Conservation (phyloP, 2,888 invertebrate species). For the Petrophora chlorosata region DNA sequence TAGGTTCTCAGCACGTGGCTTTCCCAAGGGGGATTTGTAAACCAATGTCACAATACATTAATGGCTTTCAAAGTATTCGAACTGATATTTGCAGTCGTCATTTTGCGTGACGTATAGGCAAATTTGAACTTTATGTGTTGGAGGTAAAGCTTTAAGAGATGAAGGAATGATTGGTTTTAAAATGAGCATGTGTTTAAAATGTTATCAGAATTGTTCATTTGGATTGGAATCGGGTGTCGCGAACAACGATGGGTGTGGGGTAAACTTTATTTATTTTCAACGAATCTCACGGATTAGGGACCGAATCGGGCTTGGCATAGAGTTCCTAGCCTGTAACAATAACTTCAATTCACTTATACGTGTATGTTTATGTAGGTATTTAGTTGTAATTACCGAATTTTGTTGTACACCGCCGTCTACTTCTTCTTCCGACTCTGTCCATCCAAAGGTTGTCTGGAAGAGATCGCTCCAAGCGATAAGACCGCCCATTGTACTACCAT, state of each 20-base stretch:
- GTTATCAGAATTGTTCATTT: constrained; percentile 37
- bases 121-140: constrained; percentile 7
- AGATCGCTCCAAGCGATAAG: no score
- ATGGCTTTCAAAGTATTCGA: constrained; percentile 21
- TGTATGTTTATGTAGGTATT: no score
- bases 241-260: constrained; percentile 27
- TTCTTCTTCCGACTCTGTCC: no score
- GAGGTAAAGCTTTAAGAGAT: constrained; percentile 1
- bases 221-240: constrained; percentile 35
- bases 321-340: no score
- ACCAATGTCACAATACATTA: constrained; percentile 31
- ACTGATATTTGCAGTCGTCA: constrained; percentile 10
- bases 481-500: no score
- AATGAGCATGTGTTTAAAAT: constrained; percentile 28
- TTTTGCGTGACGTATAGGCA: background rate
- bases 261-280: constrained; percentile 20
- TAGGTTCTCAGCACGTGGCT: constrained; percentile 54
- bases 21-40: constrained; percentile 48
- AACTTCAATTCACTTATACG: no score
- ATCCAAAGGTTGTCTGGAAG: no score
- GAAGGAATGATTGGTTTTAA: background rate
- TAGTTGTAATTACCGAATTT: no score
- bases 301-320: background rate
- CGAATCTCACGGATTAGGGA: background rate
- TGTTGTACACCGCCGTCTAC: no score